A percentile compares a stretch with the other conserved stretches of the same genome.
Evolutionary conservation across 2,888 invertebrate species (phyloP).

Genomic region (Erynnis tages): DNA sequence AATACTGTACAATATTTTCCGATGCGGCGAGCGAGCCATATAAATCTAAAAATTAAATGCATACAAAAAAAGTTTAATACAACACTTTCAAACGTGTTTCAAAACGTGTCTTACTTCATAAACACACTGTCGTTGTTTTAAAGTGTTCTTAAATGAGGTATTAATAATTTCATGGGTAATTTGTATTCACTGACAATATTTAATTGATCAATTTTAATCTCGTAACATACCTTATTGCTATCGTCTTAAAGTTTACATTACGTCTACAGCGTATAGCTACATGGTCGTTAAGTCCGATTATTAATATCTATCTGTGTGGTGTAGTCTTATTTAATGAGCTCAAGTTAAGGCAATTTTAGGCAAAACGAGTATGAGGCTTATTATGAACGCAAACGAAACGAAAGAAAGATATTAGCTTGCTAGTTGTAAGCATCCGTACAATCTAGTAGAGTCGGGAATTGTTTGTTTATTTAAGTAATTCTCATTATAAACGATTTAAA

Average conservation of each 20-base stretch:
- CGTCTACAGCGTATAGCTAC: background rate
- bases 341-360: slow-evolving; percentile 12
- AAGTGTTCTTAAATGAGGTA: slow-evolving; percentile 39
- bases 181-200: background rate
- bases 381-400: no score
- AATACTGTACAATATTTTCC: no score
- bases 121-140: slow-evolving; percentile 2
- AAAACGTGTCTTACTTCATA: background rate
- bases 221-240: background rate
- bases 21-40: no score
- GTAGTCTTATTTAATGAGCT: slow-evolving; percentile 9
- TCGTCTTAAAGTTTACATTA: background rate
- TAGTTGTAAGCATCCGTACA: no score
- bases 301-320: slow-evolving; percentile 1
- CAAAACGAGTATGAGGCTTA: background rate
- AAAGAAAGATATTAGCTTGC: no score
- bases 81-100: background rate
- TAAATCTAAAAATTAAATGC: no score
- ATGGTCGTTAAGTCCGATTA: no score
- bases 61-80: no score
- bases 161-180: slow-evolving; percentile 13
- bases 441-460: no score
- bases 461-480: no score
- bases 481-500: no score
- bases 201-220: background rate